Evolutionary conservation across 2,888 invertebrate species (phyloP), one percentile per base, ranked within the genome.

Genomic region (Euzophera pinguis): DNA sequence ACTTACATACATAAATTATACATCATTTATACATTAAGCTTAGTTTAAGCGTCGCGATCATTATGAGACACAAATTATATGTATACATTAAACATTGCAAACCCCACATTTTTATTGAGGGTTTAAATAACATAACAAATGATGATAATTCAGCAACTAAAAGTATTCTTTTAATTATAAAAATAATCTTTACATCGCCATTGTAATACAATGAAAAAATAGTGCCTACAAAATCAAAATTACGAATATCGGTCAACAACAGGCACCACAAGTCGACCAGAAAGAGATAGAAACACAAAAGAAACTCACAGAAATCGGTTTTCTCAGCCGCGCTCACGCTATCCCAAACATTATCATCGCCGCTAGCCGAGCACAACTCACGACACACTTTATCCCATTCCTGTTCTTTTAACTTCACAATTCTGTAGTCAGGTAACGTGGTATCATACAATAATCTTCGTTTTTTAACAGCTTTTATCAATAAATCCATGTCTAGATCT

Each of bases 321-420:
- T 16, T 45, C 32, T 45, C 45, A 4, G 5, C 16, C 16, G 9
- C 14, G 6, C 13, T 32, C 9, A 45, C 10, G 9, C 14, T 10
- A 14, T 45, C 45, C 45, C 45, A 45, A 6, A 16, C 45, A 0
- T 9, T 32, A 16, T 32, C 32, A 1, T 32, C 16, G 1, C 9
- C 8, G 7, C 32, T 45, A 13, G 45, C 32, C n/a, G 7, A 34
- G 5, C 32, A 45, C 45, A 45, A 9, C 9, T 45, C 45, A 3
- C 45, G 45, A 13, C 45, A 45, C 34, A 45, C 45, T 16, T 45
- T 10, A 5, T n/a, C 14, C 45, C 45, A 45, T 10, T 45, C 45
- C 1, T 13, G 9, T 16, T 45, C 45, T n/a, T 45, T 45, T 13
- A 10, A 10, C 6, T 45, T 32, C 14, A 13, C 13, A 32, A 16